Percentiles rank a stretch among this genome's conserved stretches.
Evolutionary conservation across 2,888 invertebrate species (phyloP).

Genomic region (Epicampocera succincta): DNA sequence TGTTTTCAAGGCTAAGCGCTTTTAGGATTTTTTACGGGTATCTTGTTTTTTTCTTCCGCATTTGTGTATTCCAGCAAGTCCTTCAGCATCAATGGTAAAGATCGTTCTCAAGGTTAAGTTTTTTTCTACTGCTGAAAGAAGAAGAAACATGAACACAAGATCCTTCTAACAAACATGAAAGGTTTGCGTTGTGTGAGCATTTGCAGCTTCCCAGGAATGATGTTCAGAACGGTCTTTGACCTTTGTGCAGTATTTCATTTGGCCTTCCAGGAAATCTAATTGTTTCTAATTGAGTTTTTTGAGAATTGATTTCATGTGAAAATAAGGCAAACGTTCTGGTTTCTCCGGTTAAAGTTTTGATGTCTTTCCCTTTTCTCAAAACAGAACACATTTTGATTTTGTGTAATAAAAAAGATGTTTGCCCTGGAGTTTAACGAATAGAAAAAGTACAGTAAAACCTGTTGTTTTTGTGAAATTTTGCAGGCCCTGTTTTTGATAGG

Average conservation of each 20-base stretch:
- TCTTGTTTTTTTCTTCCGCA: constrained; percentile 1
- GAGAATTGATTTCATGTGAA: too few species aligned
- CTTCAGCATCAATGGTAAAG: constrained; percentile 31
- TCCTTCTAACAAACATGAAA: constrained; percentile 31
- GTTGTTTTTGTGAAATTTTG: too few species aligned
- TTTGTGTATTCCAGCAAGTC: constrained; percentile 36
- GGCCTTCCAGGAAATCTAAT: constrained; percentile 35
- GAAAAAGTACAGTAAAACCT: too few species aligned
- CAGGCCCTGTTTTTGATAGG: too few species aligned
- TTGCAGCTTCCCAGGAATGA: constrained; percentile 20
- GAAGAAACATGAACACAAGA: background rate
- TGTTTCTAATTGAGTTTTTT: constrained; percentile 38
- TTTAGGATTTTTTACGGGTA: constrained; percentile 17
- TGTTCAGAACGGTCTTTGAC: constrained; percentile 38
- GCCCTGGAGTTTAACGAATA: too few species aligned
- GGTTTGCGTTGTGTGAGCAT: background rate
- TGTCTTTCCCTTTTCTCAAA: background rate
- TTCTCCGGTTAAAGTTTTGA: constrained; percentile 4
- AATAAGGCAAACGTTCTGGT: too few species aligned
- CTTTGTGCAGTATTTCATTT: constrained; percentile 24
- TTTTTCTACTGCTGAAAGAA: background rate
- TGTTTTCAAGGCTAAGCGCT: background rate
- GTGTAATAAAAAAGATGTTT: too few species aligned
- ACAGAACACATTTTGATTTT: constrained; percentile 3
- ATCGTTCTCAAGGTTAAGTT: constrained; percentile 51